A percentile compares a stretch with the other conserved stretches of the same genome.
phyloP scores from a whole-genome alignment of 92 coral and sea anemone species.

The Palythoa caribaeorum region DNA sequence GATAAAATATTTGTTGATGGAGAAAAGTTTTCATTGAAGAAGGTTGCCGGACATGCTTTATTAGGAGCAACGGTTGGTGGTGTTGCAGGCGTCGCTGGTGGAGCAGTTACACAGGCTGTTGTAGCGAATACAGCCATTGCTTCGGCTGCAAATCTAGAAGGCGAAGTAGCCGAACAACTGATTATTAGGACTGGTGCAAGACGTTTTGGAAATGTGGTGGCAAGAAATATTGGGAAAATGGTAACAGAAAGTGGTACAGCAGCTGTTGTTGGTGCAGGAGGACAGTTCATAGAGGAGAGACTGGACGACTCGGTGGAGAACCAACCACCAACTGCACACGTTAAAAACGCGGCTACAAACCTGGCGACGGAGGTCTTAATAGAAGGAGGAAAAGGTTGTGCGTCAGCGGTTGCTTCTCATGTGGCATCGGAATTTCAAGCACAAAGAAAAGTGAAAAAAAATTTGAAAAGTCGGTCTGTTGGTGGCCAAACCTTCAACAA shows the following conservation, averaged over 20 bases:
- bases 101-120: conserved; percentile 50
- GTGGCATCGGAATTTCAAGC: conserved; percentile 1
- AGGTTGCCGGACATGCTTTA: conserved; percentile 48
- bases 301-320: conserved; percentile 62
- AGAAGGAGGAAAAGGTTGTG: neutral
- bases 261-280: conserved; percentile 14
- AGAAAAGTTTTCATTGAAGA: conserved; percentile 44
- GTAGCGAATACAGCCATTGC: neutral
- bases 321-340: conserved; percentile 50
- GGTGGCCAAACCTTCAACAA: neutral
- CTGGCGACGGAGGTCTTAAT: neutral
- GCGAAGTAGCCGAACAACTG: conserved; percentile 37
- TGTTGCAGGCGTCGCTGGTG: conserved; percentile 38
- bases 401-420: conserved; percentile 7
- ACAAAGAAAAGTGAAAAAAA: neutral
- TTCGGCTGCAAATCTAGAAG: conserved; percentile 49
- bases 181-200: conserved; percentile 26
- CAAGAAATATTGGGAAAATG: conserved; percentile 17
- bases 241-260: conserved; percentile 40
- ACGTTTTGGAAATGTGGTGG: conserved; percentile 17
- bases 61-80: conserved; percentile 44
- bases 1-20: conserved; percentile 48
- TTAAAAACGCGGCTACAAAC: conserved; percentile 19
- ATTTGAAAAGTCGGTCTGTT: conserved; percentile 5
- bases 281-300: conserved; percentile 58